These are phyloP conservation scores for Vombatus ursinus DNA, from an alignment of 2,113 vertebrate genomes.

Conservation along the genomic window DNA sequence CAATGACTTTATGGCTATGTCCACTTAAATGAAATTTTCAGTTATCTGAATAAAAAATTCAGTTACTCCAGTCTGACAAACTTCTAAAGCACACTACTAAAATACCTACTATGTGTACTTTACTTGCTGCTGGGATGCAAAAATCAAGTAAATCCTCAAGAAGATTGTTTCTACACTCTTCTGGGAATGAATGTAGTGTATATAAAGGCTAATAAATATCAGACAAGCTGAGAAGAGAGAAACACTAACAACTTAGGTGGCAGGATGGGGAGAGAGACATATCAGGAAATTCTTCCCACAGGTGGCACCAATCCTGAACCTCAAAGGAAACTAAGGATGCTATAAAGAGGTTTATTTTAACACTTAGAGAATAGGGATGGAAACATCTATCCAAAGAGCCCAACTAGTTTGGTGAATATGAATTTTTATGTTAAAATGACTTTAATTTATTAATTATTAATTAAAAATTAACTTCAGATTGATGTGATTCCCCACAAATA, in stretches of 20 bases:
- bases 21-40: not conserved
- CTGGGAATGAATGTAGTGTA: not conserved
- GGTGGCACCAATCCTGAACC: not conserved
- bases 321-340: not conserved
- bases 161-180: not conserved
- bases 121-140: not conserved
- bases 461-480: not conserved
- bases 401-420: not conserved
- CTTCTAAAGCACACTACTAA: not conserved
- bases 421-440: not conserved
- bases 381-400: not conserved
- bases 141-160: not conserved
- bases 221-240: not conserved
- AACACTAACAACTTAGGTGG: not conserved
- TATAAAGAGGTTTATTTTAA: not conserved
- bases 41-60: not conserved
- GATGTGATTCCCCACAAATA: not conserved
- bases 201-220: not conserved
- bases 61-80: not conserved
- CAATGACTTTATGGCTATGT: not conserved
- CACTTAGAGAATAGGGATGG: not conserved
- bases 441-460: not conserved
- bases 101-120: not conserved
- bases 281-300: not conserved
- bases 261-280: not conserved